phyloP scores from a whole-genome alignment of 2,797 vertebrate species.

The Cryptoprocta ferox region DNA sequence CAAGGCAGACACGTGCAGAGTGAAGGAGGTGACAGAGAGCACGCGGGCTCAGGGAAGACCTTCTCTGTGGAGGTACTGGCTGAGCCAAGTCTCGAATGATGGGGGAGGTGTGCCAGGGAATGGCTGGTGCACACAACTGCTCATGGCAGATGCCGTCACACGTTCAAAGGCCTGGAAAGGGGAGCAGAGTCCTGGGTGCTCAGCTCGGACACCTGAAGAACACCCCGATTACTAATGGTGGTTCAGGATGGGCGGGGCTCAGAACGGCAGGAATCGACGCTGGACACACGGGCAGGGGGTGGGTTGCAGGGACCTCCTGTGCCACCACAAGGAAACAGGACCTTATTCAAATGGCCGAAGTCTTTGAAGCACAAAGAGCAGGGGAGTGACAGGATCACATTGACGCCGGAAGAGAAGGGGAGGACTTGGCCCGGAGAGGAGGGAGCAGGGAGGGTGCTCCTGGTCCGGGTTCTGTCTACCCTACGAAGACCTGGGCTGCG shows the following conservation, averaged over 20 bases:
- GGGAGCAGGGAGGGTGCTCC: background rate
- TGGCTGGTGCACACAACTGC: background rate
- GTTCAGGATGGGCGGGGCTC: background rate
- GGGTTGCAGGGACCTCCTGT: background rate
- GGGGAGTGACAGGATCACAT: background rate
- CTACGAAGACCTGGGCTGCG: background rate
- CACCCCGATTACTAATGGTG: accelerated
- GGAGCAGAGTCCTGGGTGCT: too few relatives aligned
- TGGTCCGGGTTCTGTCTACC: background rate
- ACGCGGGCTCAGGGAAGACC: background rate
- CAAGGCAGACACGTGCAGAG: background rate
- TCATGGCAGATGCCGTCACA: background rate
- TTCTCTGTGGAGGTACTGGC: background rate
- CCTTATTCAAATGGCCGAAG: background rate
- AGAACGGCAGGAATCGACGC: background rate
- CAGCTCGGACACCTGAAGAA: background rate
- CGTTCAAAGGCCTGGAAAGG: background rate
- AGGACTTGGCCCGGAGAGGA: background rate
- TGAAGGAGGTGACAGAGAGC: too few relatives aligned
- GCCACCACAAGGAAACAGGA: background rate
- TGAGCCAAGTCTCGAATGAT: background rate
- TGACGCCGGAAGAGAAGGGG: background rate
- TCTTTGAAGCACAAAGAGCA: background rate
- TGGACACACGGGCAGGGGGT: background rate
- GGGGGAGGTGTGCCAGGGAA: background rate